Evolutionary conservation across 2,113 vertebrate species (phyloP).

Genomic region (Chionis minor): DNA sequence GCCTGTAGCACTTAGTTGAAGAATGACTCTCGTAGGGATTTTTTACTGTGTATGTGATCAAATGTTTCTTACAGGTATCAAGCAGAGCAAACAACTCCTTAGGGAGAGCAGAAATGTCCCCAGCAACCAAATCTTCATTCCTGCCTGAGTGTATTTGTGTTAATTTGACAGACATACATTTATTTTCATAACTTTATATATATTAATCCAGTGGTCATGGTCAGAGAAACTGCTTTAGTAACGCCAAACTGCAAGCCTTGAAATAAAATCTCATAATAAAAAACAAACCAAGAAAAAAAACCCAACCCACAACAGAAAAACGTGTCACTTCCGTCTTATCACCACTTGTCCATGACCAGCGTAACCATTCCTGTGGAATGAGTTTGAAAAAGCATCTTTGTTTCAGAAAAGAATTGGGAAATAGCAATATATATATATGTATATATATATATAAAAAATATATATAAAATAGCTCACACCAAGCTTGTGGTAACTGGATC

Average conservation of each 20-base stretch:
- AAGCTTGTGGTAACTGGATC: not conserved
- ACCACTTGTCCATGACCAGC: fast-evolving
- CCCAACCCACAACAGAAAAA: not conserved
- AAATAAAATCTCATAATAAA: not conserved
- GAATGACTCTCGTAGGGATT: not conserved
- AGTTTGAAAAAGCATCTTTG: not conserved
- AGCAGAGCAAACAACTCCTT: not conserved
- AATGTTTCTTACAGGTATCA: not conserved
- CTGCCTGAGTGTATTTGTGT: not conserved
- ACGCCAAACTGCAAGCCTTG: not conserved
- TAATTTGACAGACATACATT: not conserved
- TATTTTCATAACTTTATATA: not conserved
- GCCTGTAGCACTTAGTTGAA: not conserved
- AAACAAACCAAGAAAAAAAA: not conserved
- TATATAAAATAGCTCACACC: not conserved
- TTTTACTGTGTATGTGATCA: not conserved
- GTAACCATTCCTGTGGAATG: not conserved
- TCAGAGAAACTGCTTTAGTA: not conserved
- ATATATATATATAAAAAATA: too few species aligned
- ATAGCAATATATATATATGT: too few species aligned
- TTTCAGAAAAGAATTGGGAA: not conserved
- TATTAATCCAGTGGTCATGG: not conserved
- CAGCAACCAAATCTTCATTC: too few species aligned
- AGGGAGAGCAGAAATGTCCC: not conserved
- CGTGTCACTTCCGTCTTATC: not conserved